Conservation (phyloP, 1,140 invertebrate genomes). For the Aphis gossypii region DNA sequence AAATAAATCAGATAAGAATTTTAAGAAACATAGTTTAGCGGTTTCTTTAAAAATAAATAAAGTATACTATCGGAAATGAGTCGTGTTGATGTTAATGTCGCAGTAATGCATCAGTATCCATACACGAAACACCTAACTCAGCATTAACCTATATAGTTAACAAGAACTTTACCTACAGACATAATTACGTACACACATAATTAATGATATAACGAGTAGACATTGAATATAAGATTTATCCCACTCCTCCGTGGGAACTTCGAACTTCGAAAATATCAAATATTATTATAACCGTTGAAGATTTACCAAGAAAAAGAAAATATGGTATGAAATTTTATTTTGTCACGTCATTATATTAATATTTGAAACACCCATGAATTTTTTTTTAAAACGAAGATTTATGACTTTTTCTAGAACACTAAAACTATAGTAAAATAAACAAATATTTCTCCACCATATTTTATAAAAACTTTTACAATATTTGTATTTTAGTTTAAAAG, state of each 20-base stretch:
- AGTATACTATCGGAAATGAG: not conserved
- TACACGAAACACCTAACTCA: not conserved
- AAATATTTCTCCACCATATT: not conserved
- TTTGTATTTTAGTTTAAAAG: not conserved
- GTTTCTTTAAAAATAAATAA: not conserved
- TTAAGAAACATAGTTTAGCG: not conserved
- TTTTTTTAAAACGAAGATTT: not conserved
- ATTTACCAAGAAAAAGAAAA: not conserved
- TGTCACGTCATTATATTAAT: not conserved
- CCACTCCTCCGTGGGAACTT: not conserved
- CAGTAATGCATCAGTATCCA: not conserved
- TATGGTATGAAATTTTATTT: not conserved
- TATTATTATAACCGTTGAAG: not conserved
- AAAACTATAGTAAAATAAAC: not conserved
- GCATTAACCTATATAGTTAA: not conserved
- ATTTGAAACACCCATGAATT: not conserved
- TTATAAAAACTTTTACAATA: not conserved
- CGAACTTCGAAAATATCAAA: not conserved
- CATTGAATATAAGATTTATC: not conserved
- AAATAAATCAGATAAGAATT: not conserved
- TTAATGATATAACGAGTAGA: not conserved
- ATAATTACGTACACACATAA: not conserved
- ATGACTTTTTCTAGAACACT: not conserved
- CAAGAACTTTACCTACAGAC: not conserved
- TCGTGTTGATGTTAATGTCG: not conserved